Evolutionary conservation across 2,888 invertebrate species (phyloP), one percentile per base, ranked within the genome.

Genomic region (Athalia rosae): DNA sequence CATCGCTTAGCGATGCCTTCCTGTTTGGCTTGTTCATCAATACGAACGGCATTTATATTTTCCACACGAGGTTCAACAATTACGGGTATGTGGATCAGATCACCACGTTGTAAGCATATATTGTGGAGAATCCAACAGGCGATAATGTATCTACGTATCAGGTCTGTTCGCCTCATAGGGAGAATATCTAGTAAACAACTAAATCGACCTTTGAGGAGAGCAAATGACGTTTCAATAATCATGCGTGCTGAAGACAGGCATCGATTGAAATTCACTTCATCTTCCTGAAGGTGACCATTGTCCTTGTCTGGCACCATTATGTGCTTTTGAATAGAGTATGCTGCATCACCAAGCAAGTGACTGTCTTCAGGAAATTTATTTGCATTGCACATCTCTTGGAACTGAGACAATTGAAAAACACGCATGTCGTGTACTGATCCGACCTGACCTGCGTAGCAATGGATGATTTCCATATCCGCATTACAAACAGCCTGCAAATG

Each of bases 381-480:
- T 15, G 67, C 76, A 58, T 45, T 47, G 48, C 78, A 74, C 9
- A 77, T 48, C 50, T 78, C 56, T n/a, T 78, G 73, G 11, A 80
- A 45, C 3, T 73, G 78, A 0, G 81, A 81, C n/a, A 79, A 61
- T 50, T 63, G 71, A 48, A 79, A 78, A 8, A 80, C 79, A 50
- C 79, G 56, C 62, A 76, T 78, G 61, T 81, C 81, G 48, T 80
- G 79, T 8, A 81, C 78, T n/a, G 79, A 81, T 7, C 80, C 78
- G 47, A 69, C 64, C 13, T 77, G 77, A 15, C 80, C 80, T 58
- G 79, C 64, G 56, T 79, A 81, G 56, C 77, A 78, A 53, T 79
- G 79, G 4, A 77, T 69, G n/a, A 79, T 79, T 66, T 71, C 11
- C 45, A 71, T 47, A 53, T 77, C 66, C 11, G 74, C 48, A 53